phyloP scores from a whole-genome alignment of 2,888 invertebrate genomes.

The Conistra vaccinii region DNA sequence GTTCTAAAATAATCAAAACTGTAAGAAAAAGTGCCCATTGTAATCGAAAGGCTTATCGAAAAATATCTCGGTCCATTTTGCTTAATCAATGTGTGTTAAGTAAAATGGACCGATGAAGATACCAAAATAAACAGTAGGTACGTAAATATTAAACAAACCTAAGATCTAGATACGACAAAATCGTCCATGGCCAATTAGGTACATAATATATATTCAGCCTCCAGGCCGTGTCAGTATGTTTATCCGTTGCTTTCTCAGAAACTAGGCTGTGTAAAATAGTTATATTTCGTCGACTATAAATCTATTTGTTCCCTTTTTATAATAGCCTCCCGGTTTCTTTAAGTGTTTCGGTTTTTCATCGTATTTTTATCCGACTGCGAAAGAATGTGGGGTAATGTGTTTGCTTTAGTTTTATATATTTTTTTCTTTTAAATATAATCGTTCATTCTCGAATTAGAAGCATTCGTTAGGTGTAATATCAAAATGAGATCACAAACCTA shows the following conservation, averaged over 20 bases:
- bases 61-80: background rate
- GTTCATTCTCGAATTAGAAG: too few species aligned
- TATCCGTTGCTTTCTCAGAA: conserved; percentile 47
- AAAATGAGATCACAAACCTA: too few species aligned
- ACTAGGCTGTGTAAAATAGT: conserved; percentile 48
- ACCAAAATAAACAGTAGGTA: background rate
- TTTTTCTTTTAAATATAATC: background rate
- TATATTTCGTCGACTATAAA: conserved; percentile 40
- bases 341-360: conserved; percentile 55
- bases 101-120: background rate
- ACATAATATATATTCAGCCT: conserved; percentile 35
- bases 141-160: background rate
- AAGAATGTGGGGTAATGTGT: conserved; percentile 61
- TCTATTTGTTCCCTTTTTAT: conserved; percentile 39
- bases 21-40: background rate
- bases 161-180: background rate
- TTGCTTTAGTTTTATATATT: conserved; percentile 14
- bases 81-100: background rate
- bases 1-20: background rate
- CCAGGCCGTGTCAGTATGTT: conserved; percentile 31
- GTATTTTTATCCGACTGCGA: conserved; percentile 59
- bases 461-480: background rate
- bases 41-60: background rate
- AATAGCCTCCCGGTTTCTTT: conserved; percentile 28
- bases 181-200: conserved; percentile 1